These are phyloP conservation scores for Hirundo rustica DNA, from an alignment of 2,797 vertebrate genomes.

Conservation along the genomic window DNA sequence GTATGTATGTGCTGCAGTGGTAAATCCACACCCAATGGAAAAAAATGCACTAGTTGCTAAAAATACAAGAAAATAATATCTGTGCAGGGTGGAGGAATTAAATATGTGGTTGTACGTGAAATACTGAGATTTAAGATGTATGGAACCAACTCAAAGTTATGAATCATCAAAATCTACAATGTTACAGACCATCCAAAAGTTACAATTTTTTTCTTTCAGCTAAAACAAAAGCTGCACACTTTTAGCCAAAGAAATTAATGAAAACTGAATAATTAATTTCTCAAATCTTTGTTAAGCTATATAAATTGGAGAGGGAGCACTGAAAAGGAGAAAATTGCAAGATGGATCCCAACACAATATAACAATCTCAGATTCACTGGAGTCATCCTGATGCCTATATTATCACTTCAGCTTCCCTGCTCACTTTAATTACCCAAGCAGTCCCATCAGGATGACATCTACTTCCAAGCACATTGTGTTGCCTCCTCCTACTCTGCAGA, in stretches of 20 bases:
- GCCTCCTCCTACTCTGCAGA: conserved; percentile 25
- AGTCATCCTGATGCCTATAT: neutral
- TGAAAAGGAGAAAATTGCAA: neutral
- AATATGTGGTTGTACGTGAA: neutral
- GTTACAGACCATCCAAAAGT: neutral
- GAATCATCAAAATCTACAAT: neutral
- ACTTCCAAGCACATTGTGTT: conserved; percentile 14
- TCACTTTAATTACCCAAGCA: neutral
- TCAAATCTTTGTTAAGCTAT: neutral
- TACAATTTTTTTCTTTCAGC: neutral
- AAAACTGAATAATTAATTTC: neutral
- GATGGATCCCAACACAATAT: neutral
- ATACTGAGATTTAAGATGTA: neutral
- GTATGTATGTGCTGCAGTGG: neutral
- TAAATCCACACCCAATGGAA: neutral
- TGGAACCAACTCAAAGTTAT: neutral
- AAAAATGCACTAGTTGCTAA: neutral
- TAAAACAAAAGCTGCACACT: neutral
- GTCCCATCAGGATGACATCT: neutral
- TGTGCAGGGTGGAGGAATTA: neutral
- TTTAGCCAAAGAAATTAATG: neutral
- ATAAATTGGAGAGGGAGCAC: neutral
- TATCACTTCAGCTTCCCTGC: neutral
- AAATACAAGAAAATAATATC: neutral
- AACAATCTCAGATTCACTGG: neutral